Evolutionary conservation across 2,888 invertebrate genomes (phyloP), one percentile per base, ranked within the genome.

Genomic region (Scelioninae gen. 1): DNA sequence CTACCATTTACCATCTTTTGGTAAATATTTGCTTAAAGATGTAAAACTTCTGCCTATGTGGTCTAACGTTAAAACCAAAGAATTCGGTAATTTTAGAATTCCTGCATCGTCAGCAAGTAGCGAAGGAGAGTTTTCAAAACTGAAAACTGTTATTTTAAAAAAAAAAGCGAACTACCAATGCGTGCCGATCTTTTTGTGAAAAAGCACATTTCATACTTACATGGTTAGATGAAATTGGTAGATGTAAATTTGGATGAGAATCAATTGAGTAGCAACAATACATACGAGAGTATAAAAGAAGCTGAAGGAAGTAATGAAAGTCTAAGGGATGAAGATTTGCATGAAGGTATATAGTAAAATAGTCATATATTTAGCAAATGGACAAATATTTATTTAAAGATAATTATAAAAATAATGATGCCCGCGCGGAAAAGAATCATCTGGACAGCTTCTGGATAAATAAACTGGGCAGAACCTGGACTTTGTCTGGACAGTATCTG

Each of bases 61-160:
- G 66, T 38, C 29, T 5, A 53, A 51, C n/a, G 40, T 66, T 13
- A 11, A 11, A 11, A 7, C 13, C 3, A 4, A 13, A 3, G 11
- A 65, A 23, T 55, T 68, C 45, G 40, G 40, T 15, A 31, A 43
- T 10, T 40, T 16, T 10, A 10, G 55, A 31, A 40, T 68, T 10
- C 68, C 68, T 9, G 56, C 69, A 6, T 16, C 56, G 5, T 55
- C 45, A 31, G 56, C 71, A 10, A 6, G 38, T 7, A 29, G 45
- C 5, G 68, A 68, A 31, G 32, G 68, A 0, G 68, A 68, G 23
- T 55, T 55, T 15, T 55, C 55, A 11, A 68, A 68, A 68, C 5
- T 55, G 3, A 55, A 68, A 55, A 29, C 23, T 34, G 55, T 55
- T 7, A 15, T 65, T 16, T 65, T 65, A 3, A 34, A 49, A 34